Base-by-base conservation (phyloP, 2,113 vertebrate genomes). In the Cavia aperea region DNA sequence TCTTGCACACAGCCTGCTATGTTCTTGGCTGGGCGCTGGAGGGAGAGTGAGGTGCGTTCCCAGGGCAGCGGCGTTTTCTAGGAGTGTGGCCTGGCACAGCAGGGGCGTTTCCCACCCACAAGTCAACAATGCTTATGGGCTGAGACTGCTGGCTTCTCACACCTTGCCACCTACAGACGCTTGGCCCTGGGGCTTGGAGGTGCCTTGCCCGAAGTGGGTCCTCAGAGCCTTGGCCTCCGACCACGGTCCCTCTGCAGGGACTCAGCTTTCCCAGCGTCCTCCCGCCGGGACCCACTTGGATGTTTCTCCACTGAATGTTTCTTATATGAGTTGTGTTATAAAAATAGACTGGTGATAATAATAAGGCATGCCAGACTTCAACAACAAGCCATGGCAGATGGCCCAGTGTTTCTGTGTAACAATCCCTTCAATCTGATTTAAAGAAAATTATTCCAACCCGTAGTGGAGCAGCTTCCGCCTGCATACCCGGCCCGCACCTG, bases 331-430 rank as follows among this genome's bases (percentile, higher is more conserved):
- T 94, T 97, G 73, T 54, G 88, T 87, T 82, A 11, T 92, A 95
- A 95, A 96, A 97, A 96, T 96, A 97, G 97, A 95, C 89, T 62
- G 18, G 46, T 92, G 75, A 95, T 91, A 96, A 93, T 51, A 72
- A 84, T 93, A 94, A 96, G 95, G 97, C 97, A 97, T 84, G 87
- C 29, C 51, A 96, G 93, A 62, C 90, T 97, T 97, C 36, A 56
- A 82, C 81, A 62, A 60, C 46, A 9, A 89, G 29, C 33, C 90
- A 84, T 89, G 96, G 92, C 72, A 96, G 97, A 97, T 95, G 91
- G 88, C 58, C 94, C 85, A 51, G 56, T 92, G 86, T 92, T 95
- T 97, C 89, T 95, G 96, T 43, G 94, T 91, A 93, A 96, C 95
- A 58, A 91, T 92, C 86, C 73, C 92, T 46, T 89, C 93, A 90